Percentiles rank a stretch among this genome's conserved stretches.
Evolutionary conservation across 2,113 vertebrate species (phyloP).

Genomic region (Zosterops borbonicus): DNA sequence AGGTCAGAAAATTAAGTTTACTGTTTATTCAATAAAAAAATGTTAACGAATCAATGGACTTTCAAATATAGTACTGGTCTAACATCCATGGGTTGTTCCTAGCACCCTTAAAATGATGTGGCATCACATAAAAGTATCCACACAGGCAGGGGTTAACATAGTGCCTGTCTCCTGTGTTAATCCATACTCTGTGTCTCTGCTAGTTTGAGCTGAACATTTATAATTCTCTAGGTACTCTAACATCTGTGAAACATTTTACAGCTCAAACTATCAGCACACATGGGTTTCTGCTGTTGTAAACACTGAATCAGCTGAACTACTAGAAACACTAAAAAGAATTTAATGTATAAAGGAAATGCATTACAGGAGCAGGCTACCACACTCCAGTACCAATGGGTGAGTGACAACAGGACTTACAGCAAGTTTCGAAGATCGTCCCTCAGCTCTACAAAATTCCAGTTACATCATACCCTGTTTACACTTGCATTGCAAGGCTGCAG

Average conservation of each 20-base stretch:
- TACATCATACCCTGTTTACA: neutral
- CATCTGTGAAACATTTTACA: constrained; percentile 8
- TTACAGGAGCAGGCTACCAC: neutral
- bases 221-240: neutral
- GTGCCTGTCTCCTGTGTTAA: neutral
- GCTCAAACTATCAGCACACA: neutral
- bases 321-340: neutral
- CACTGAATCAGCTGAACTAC: neutral
- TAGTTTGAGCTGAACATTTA: neutral
- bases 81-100: neutral
- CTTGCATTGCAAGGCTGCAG: neutral
- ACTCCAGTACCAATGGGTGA: neutral
- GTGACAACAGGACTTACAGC: neutral
- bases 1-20: neutral
- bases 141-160: neutral
- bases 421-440: neutral
- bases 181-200: neutral
- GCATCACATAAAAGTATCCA: neutral
- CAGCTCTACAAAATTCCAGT: neutral
- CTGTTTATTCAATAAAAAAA: neutral
- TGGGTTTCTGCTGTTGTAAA: neutral
- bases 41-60: neutral
- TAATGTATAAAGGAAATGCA: neutral
- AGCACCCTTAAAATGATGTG: neutral
- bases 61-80: neutral